phyloP scores from a whole-genome alignment of 2,797 vertebrate genomes.

The Eutrigla gurnardus region DNA sequence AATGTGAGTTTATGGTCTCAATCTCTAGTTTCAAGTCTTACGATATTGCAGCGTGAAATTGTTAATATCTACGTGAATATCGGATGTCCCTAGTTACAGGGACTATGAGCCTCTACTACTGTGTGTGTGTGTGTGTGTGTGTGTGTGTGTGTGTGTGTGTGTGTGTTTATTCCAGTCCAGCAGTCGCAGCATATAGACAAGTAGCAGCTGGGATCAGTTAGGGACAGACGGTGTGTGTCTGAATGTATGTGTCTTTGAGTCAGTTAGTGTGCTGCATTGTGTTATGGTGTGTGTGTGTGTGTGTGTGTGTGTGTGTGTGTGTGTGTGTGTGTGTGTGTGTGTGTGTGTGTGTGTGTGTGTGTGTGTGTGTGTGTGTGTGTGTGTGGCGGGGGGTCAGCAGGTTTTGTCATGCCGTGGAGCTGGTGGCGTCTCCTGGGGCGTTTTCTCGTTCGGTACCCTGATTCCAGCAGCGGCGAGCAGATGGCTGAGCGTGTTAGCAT shows the following conservation, averaged over 20 bases:
- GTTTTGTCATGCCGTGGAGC: constrained; percentile 44
- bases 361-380: constrained; percentile 30
- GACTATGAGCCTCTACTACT: neutral
- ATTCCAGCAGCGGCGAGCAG: constrained; percentile 67
- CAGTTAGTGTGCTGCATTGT: constrained; percentile 3
- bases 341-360: constrained; percentile 7
- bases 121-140: neutral
- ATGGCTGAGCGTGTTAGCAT: constrained; percentile 73
- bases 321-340: constrained; percentile 32
- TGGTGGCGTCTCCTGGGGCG: constrained; percentile 47
- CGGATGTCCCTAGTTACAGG: neutral
- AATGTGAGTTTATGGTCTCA: too few species aligned
- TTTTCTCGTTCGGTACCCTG: constrained; percentile 40
- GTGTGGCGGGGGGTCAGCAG: constrained; percentile 7
- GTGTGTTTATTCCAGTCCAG: constrained; percentile 19
- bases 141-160: constrained; percentile 6
- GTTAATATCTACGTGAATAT: neutral
- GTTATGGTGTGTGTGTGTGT: constrained; percentile 19
- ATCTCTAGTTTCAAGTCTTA: neutral
- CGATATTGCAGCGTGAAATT: neutral
- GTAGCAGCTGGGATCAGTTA: constrained; percentile 25
- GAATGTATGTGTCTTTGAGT: constrained; percentile 28
- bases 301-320: constrained; percentile 35
- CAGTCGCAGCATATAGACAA: constrained; percentile 12
- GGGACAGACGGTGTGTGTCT: constrained; percentile 34